Percentiles rank a stretch among this genome's conserved stretches.
Conservation (phyloP, 2,888 invertebrate species). For the Meghimatium bilineatum region DNA sequence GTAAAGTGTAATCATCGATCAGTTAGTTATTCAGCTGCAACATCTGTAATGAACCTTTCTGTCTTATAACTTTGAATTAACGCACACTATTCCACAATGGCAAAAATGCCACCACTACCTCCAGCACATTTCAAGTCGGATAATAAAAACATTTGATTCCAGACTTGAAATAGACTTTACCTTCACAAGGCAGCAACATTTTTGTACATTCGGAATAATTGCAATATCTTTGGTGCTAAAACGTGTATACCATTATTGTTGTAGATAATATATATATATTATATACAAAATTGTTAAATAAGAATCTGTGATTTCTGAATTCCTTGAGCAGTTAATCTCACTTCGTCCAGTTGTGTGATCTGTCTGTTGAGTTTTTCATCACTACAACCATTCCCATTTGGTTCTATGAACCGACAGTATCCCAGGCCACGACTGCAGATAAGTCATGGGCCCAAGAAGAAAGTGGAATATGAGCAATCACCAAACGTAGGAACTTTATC, state of each 20-base stretch:
- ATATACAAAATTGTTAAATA: conserved; percentile 16
- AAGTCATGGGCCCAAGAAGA: conserved; percentile 72
- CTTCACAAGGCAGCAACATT: conserved; percentile 18
- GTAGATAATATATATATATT: conserved; percentile 15
- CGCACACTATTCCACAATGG: conserved; percentile 12
- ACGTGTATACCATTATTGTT: conserved; percentile 20
- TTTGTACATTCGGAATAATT: not conserved
- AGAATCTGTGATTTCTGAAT: conserved; percentile 4
- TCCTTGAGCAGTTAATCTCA: conserved; percentile 25
- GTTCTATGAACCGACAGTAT: conserved; percentile 68
- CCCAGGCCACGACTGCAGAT: conserved; percentile 68
- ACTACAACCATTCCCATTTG: conserved; percentile 30
- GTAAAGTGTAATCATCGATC: conserved; percentile 27
- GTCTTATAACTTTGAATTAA: not conserved
- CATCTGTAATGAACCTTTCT: conserved; percentile 21
- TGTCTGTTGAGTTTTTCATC: conserved; percentile 29
- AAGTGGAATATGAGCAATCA: conserved; percentile 60
- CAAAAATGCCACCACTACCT: conserved; percentile 33
- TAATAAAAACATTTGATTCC: conserved; percentile 10
- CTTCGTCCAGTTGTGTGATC: conserved; percentile 21
- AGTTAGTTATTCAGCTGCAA: not conserved
- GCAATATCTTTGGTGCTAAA: conserved; percentile 33
- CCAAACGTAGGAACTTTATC: conserved; percentile 70
- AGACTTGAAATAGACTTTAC: conserved; percentile 14
- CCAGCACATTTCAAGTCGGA: conserved; percentile 13